Conservation (phyloP, 1,140 invertebrate species). For the Neodiprion virginianus region DNA sequence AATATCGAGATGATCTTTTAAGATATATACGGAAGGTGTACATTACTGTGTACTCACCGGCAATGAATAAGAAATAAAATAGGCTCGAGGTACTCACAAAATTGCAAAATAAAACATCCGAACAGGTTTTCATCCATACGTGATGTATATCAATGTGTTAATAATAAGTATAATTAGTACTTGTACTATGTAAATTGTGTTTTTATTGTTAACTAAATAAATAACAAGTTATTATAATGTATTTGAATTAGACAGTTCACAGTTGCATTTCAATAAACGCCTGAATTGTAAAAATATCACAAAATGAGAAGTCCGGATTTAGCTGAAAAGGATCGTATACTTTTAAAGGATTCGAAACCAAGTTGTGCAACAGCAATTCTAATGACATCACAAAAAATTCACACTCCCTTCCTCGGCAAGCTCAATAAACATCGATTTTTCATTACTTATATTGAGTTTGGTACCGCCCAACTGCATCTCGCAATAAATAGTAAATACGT, state of each 20-base stretch:
- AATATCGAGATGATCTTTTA: background rate
- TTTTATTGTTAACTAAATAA: constrained; percentile 63
- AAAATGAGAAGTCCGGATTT: background rate
- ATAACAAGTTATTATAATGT: constrained; percentile 53
- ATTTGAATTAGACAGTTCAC: background rate
- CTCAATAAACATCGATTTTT: background rate
- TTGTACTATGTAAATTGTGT: constrained; percentile 57
- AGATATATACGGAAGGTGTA: too few species aligned
- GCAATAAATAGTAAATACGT: background rate
- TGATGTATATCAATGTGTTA: constrained; percentile 34
- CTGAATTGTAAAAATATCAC: background rate
- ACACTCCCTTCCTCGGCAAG: background rate
- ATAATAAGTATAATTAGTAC: constrained; percentile 32
- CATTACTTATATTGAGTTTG: background rate
- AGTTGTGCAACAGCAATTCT: background rate
- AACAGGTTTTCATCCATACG: background rate
- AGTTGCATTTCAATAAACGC: background rate
- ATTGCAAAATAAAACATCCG: background rate
- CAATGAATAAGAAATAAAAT: background rate
- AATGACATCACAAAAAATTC: background rate
- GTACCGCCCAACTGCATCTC: background rate
- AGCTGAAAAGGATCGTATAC: background rate
- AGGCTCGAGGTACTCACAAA: background rate
- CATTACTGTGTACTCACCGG: background rate
- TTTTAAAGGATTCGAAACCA: background rate